These are phyloP conservation scores for Osmoderma eremita DNA, from an alignment of 2,888 invertebrate species.

Conservation along the genomic window DNA sequence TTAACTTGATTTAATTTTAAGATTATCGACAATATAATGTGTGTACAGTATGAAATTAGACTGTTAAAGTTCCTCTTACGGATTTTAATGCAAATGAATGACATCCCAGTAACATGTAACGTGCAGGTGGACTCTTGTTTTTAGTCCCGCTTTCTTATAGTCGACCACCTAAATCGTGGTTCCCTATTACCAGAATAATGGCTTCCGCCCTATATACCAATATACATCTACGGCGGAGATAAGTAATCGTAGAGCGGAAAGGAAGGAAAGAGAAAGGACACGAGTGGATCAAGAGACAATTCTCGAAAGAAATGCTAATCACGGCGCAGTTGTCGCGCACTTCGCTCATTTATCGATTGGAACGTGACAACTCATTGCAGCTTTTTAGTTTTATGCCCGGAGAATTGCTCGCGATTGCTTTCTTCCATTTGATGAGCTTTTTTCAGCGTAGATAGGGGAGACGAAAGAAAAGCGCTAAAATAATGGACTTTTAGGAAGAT, in stretches of 20 bases:
- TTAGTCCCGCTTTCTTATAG: no score
- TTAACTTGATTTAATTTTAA: no score
- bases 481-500: slow-evolving; percentile 52
- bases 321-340: slow-evolving; percentile 55
- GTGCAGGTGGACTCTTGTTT: no score
- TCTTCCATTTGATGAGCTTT: slow-evolving; percentile 55
- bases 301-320: slow-evolving; percentile 56
- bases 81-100: no score
- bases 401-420: slow-evolving; percentile 54
- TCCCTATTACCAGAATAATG: no score
- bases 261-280: slow-evolving; percentile 30
- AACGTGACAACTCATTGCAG: slow-evolving; percentile 59
- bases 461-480: slow-evolving; percentile 50
- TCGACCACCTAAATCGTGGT: no score
- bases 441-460: slow-evolving; percentile 41
- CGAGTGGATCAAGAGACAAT: slow-evolving; percentile 48
- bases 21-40: no score
- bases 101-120: no score
- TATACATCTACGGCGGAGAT: no score
- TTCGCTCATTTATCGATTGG: slow-evolving; percentile 58
- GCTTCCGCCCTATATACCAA: no score
- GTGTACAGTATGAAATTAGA: no score
- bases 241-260: background rate
- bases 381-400: slow-evolving; percentile 56
- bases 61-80: no score